Conservation (phyloP, 2,113 vertebrate genomes). For the Lontra canadensis region DNA sequence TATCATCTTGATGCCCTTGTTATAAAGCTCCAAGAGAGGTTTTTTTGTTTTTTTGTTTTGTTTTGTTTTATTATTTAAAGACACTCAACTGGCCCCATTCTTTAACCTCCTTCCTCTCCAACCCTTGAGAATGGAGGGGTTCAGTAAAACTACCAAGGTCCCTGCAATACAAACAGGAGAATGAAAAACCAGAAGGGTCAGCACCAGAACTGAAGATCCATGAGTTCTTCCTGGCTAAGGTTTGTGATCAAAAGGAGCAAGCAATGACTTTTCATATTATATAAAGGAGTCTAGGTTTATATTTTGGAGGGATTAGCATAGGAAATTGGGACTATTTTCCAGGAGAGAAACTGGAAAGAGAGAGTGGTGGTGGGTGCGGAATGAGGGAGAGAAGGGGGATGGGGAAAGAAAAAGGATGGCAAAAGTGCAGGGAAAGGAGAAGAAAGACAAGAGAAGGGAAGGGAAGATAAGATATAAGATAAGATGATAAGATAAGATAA, state of each 20-base stretch:
- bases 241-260: not conserved
- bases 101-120: not conserved
- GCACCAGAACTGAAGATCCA: not conserved
- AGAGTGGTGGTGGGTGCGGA: too few relatives aligned
- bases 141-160: not conserved
- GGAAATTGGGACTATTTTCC: not conserved
- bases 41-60: not conserved
- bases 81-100: not conserved
- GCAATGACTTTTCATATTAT: not conserved
- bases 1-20: not conserved
- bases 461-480: too few relatives aligned
- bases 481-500: too few relatives aligned
- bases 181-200: not conserved
- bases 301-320: not conserved
- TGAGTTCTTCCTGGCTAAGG: not conserved
- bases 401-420: not conserved
- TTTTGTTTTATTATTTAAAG: not conserved
- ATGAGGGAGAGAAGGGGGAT: not conserved
- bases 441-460: too few relatives aligned
- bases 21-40: not conserved
- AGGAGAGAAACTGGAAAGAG: not conserved
- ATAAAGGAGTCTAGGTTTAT: not conserved
- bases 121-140: not conserved
- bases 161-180: not conserved
- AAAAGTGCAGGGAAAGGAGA: not conserved